These are phyloP conservation scores for Eilema caniola DNA, from an alignment of 2,888 invertebrate species.

Conservation along the genomic window DNA sequence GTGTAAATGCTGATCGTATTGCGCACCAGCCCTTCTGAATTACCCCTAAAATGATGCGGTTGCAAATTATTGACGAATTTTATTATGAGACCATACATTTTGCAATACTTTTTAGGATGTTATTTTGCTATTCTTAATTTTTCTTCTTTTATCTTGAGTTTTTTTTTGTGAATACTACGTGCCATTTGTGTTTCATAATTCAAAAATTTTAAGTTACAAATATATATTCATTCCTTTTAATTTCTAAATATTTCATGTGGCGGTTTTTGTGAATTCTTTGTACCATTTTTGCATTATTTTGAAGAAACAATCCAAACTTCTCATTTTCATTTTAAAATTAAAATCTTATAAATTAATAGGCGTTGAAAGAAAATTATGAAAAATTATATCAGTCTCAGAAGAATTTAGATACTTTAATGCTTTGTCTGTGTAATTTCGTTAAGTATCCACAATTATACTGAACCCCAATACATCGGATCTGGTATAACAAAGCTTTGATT, in stretches of 20 bases:
- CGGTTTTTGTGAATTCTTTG: too few relatives aligned
- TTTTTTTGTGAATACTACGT: background rate
- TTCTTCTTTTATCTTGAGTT: background rate
- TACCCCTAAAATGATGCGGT: slow-evolving; percentile 60
- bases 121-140: background rate
- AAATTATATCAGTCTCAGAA: background rate
- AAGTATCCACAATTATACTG: slow-evolving; percentile 10
- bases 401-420: background rate
- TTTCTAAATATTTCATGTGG: too few relatives aligned
- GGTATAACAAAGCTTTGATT: slow-evolving; percentile 71
- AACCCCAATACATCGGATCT: slow-evolving; percentile 28
- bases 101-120: slow-evolving; percentile 13
- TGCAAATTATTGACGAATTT: slow-evolving; percentile 50
- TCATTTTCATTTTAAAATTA: too few relatives aligned
- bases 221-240: too few relatives aligned
- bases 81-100: slow-evolving; percentile 40
- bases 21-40: slow-evolving; percentile 58
- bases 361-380: too few relatives aligned
- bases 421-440: background rate
- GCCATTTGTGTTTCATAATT: too few relatives aligned
- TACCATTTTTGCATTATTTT: background rate
- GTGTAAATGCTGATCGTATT: slow-evolving; percentile 84
- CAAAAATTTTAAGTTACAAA: too few relatives aligned
- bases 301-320: background rate
- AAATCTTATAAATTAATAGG: too few relatives aligned